Evolutionary conservation across 2,888 invertebrate species (phyloP).

Genomic region (Campoplex capitator): DNA sequence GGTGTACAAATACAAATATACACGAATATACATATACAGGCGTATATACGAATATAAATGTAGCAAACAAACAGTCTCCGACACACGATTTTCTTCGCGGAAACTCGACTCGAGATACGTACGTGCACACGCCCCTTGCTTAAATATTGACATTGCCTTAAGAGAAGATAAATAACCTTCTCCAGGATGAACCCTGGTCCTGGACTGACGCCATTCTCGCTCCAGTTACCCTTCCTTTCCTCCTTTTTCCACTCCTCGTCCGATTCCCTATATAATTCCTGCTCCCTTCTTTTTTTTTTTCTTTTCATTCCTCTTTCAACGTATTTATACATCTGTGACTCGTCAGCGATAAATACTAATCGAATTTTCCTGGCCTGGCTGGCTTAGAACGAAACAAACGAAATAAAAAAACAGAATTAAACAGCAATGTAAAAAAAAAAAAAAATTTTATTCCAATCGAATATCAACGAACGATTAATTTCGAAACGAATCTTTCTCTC

Average conservation of each 20-base stretch:
- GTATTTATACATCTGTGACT: constrained; percentile 12
- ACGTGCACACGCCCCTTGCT: constrained; percentile 67
- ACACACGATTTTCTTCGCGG: constrained; percentile 60
- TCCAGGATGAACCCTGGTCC: constrained; percentile 55
- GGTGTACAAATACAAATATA: constrained; percentile 7
- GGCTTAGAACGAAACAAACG: background rate
- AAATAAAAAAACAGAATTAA: background rate
- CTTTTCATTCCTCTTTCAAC: background rate
- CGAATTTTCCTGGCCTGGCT: background rate
- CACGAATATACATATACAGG: background rate
- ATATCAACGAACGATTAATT: background rate
- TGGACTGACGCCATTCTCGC: constrained; percentile 40
- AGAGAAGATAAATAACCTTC: constrained; percentile 70
- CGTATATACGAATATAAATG: constrained; percentile 7
- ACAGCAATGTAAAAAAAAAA: background rate
- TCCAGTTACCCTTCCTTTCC: constrained; percentile 41
- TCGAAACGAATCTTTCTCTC: background rate
- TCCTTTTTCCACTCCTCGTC: background rate
- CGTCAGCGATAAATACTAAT: constrained; percentile 14
- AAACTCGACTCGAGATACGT: constrained; percentile 59
- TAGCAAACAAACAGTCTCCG: constrained; percentile 47
- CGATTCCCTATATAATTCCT: constrained; percentile 5
- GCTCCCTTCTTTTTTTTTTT: constrained; percentile 4
- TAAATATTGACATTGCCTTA: constrained; percentile 71
- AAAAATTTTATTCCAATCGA: background rate